These are phyloP conservation scores for Caloenas nicobarica DNA, from an alignment of 2,113 vertebrate species.

Conservation along the genomic window DNA sequence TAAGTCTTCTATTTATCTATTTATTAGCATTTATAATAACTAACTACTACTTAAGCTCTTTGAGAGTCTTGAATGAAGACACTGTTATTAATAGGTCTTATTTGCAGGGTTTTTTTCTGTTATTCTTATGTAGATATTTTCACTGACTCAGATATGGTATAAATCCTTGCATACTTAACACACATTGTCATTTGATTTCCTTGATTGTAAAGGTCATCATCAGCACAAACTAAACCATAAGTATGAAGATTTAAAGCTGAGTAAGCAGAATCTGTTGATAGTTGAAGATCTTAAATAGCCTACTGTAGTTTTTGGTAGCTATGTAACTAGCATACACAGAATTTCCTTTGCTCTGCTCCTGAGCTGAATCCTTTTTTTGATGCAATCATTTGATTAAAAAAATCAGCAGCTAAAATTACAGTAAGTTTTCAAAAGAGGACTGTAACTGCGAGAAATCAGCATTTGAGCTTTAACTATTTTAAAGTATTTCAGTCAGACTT, in stretches of 20 bases:
- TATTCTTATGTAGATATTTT: neutral
- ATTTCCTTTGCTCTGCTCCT: neutral
- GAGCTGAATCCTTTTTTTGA: conserved; percentile 13
- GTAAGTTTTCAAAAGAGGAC: neutral
- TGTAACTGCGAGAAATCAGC: neutral
- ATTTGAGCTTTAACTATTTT: neutral
- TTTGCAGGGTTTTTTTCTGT: neutral
- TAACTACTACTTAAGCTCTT: neutral
- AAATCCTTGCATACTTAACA: neutral
- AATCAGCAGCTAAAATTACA: neutral
- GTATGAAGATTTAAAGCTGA: neutral
- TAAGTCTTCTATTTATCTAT: neutral
- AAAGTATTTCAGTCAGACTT: neutral
- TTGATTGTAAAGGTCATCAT: neutral
- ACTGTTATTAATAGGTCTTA: neutral
- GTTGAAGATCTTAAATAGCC: neutral
- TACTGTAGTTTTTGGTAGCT: neutral
- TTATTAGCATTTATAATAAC: neutral
- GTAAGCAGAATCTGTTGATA: neutral
- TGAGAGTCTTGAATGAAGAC: neutral
- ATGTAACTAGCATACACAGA: neutral
- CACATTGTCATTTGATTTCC: neutral
- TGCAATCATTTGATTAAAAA: conserved; percentile 9
- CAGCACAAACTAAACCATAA: neutral
- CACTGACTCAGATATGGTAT: neutral